Conservation (phyloP, 2,888 invertebrate genomes). For the Periphyllus acericola region DNA sequence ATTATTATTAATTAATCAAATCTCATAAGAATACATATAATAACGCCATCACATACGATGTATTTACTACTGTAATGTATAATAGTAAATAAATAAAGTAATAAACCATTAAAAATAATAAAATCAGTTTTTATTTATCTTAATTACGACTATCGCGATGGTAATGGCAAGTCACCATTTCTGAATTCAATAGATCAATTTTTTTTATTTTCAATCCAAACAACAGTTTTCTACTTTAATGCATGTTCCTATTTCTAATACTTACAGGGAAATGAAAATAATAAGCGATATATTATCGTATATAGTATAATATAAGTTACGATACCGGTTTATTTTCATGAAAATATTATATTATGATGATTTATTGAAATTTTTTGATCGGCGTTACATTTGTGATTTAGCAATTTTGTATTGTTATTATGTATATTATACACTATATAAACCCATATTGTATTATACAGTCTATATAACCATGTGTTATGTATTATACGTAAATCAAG, state of each 20-base stretch:
- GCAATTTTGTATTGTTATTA: conserved; percentile 1
- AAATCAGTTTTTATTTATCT: not conserved
- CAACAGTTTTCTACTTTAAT: not conserved
- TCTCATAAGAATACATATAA: not conserved
- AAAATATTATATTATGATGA: not conserved
- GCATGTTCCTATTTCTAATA: not conserved
- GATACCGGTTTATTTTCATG: not conserved
- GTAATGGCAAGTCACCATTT: not conserved
- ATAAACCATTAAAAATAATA: not conserved
- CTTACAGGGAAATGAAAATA: not conserved
- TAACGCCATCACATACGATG: too few species aligned
- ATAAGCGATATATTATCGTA: not conserved
- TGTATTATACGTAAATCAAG: not conserved
- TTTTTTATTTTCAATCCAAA: not conserved
- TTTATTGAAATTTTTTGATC: not conserved
- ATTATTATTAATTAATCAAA: not conserved
- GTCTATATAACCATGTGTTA: not conserved
- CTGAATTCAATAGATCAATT: not conserved
- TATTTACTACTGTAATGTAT: too few species aligned
- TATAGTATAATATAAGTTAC: too few species aligned
- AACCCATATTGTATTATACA: not conserved
- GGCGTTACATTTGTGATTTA: not conserved
- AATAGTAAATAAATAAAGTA: not conserved
- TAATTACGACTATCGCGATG: not conserved
- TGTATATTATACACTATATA: not conserved